Evolutionary conservation across 2,888 invertebrate genomes (phyloP).

Genomic region (Electrophaes corylata): DNA sequence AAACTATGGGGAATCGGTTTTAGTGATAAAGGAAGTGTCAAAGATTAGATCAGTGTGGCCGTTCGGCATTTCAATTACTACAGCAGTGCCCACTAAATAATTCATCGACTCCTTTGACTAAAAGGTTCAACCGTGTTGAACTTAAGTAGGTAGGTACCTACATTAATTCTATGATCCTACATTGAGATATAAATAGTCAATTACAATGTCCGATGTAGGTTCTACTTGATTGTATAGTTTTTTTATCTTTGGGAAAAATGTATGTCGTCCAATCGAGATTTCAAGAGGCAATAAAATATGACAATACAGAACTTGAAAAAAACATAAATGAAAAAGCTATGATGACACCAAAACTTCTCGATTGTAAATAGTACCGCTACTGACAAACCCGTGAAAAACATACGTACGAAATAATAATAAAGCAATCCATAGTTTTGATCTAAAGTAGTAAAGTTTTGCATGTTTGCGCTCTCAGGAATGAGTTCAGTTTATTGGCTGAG

Average conservation of each 20-base stretch:
- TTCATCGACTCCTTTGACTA: conserved; percentile 32
- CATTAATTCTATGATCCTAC: background rate
- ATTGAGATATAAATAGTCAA: background rate
- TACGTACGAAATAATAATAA: background rate
- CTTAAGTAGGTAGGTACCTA: too few species aligned
- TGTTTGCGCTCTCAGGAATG: conserved; percentile 12
- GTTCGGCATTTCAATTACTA: conserved; percentile 37
- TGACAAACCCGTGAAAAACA: background rate
- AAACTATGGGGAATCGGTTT: conserved; percentile 11
- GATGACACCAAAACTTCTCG: too few species aligned
- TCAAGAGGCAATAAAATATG: too few species aligned
- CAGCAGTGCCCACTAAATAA: conserved; percentile 33
- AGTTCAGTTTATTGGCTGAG: conserved; percentile 15
- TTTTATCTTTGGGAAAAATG: too few species aligned
- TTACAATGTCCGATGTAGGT: too few species aligned
- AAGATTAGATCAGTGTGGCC: conserved; percentile 12
- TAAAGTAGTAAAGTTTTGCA: conserved; percentile 14
- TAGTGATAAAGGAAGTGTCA: conserved; percentile 12
- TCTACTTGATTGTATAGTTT: too few species aligned
- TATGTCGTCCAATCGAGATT: too few species aligned
- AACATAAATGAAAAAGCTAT: too few species aligned
- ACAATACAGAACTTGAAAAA: too few species aligned
- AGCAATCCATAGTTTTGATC: conserved; percentile 4
- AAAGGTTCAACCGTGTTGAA: conserved; percentile 7
- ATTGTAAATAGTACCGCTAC: too few species aligned